These are phyloP conservation scores for Apis dorsata DNA, from an alignment of 1,140 invertebrate genomes.

Conservation along the genomic window DNA sequence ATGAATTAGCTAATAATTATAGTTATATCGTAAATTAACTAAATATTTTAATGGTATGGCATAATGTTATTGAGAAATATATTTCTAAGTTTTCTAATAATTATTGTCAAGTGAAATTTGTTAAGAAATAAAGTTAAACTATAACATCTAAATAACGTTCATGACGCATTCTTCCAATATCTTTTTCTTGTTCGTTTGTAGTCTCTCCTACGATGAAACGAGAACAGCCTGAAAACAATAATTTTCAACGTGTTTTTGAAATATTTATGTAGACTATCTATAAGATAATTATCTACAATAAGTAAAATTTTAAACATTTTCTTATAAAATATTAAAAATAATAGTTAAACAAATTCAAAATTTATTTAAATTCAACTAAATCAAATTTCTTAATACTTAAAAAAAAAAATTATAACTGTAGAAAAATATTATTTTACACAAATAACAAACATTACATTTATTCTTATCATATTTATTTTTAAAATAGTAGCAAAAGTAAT, in stretches of 20 bases:
- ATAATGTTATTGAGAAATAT: conserved; percentile 36
- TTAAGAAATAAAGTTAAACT: conserved; percentile 28
- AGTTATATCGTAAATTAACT: background rate
- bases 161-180: conserved; percentile 52
- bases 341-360: conserved; percentile 8
- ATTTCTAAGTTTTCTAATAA: background rate
- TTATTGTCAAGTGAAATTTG: conserved; percentile 22
- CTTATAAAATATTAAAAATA: background rate
- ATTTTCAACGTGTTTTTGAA: conserved; percentile 60
- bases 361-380: conserved; percentile 1
- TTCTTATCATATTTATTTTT: background rate
- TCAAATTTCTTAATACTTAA: conserved; percentile 17
- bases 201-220: conserved; percentile 57
- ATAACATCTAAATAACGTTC: conserved; percentile 13
- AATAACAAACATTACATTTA: conserved; percentile 1
- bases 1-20: conserved; percentile 18
- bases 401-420: background rate
- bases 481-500: background rate
- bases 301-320: conserved; percentile 10
- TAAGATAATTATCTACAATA: conserved; percentile 23
- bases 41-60: background rate
- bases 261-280: conserved; percentile 45
- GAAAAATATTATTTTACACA: background rate
- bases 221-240: conserved; percentile 70
- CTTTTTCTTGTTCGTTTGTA: conserved; percentile 56